Evolutionary conservation across 2,888 invertebrate species (phyloP), one percentile per base, ranked within the genome.

Genomic region (Parapristionchus giblindavisi): DNA sequence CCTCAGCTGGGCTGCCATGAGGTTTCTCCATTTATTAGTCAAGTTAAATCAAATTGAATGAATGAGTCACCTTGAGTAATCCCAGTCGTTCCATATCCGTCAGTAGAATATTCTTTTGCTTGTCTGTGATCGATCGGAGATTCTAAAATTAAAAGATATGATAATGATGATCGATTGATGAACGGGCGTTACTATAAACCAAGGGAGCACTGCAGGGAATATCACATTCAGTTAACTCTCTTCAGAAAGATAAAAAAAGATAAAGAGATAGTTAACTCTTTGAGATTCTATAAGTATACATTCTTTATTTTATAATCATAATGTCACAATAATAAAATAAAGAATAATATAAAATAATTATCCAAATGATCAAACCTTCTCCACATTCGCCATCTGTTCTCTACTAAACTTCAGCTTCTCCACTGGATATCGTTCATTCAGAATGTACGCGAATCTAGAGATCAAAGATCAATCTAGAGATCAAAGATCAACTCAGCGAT

Each of bases 81-180:
- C 66, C 66, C 21, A 66, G 66, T 32, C 66, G 29, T n/a, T 51
- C 51, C 32, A 66, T 66, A 32, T 66, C 66, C 29, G 48, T 3
- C 66, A 66, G 48, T 8, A 29, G 48, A 21, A 51, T n/a, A 32
- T 66, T 51, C 51, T 34, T 24, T 34, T 66, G 66, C 66, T 66
- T 66, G 63, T 4, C 27, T 63, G 40, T 63, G 40, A 24, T 1
- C 14, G 21, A 40, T 11, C 27, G n/a, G 1, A 8, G 32, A 8
- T 17, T 24, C 34, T 11, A 29, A 1, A 58, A 27, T 34, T 58
- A 11, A 54, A 27, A 54, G 54, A 54, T 54, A 2, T 27, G 34
- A 58, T n/a, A 58, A 21, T 21, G 34, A 58, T 1, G 1, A 58
- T 58, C 32, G 34, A 58, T 0, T 0, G 2, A 11, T 34, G 34